Percentiles rank a stretch among this genome's conserved stretches.
Conservation (phyloP, 2,888 invertebrate species). For the Andrena praecox region DNA sequence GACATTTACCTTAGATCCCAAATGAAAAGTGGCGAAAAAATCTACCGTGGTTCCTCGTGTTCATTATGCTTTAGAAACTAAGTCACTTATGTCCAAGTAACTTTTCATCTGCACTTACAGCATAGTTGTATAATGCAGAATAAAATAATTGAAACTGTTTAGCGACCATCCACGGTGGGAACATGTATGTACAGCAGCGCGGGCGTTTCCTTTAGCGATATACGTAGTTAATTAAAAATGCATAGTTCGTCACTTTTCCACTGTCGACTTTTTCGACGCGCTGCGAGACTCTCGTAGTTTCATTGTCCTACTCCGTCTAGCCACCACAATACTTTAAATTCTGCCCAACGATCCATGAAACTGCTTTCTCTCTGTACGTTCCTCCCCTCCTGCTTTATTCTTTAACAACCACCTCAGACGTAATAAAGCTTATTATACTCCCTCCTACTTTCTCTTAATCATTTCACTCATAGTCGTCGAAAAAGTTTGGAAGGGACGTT, state of each 20-base stretch:
- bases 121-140: too few species aligned
- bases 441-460: constrained; percentile 1
- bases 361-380: constrained; percentile 61
- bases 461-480: not conserved
- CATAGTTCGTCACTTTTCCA: constrained; percentile 33
- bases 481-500: not conserved
- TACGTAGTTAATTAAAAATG: constrained; percentile 38
- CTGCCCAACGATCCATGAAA: constrained; percentile 58
- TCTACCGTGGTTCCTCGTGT: too few species aligned
- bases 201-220: not conserved
- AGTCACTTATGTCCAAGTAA: too few species aligned
- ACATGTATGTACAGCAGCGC: too few species aligned
- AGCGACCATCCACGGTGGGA: too few species aligned
- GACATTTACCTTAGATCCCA: too few species aligned
- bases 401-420: constrained; percentile 9
- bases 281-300: constrained; percentile 19
- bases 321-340: constrained; percentile 58
- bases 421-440: constrained; percentile 53
- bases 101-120: too few species aligned
- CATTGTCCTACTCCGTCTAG: constrained; percentile 25
- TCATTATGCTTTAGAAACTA: too few species aligned
- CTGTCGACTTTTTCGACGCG: constrained; percentile 5
- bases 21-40: too few species aligned
- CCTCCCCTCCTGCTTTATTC: constrained; percentile 33
- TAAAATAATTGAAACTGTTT: too few species aligned